These are phyloP conservation scores for Aproaerema taeniolella DNA, from an alignment of 2,888 invertebrate genomes.

Conservation along the genomic window DNA sequence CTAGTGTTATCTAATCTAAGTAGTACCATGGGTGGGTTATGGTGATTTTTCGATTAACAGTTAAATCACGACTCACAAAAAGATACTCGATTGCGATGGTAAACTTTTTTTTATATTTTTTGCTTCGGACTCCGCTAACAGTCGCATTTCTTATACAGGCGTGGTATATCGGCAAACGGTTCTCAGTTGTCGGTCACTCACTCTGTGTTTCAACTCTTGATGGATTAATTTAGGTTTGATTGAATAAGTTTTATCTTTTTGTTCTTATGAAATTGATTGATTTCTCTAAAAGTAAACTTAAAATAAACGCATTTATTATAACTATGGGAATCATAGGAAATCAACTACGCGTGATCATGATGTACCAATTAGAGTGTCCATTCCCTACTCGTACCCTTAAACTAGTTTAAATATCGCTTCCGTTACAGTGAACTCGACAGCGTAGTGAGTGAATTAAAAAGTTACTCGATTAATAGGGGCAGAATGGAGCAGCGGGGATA, in stretches of 20 bases:
- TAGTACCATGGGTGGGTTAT: too few relatives aligned
- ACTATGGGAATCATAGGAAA: too few relatives aligned
- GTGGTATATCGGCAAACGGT: slow-evolving; percentile 26
- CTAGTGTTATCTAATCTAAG: too few relatives aligned
- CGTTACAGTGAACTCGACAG: slow-evolving; percentile 7
- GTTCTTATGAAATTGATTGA: too few relatives aligned
- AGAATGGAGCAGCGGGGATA: slow-evolving; percentile 1
- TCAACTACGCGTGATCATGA: too few relatives aligned
- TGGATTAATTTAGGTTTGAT: too few relatives aligned
- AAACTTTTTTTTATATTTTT: slow-evolving; percentile 11
- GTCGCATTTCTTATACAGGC: slow-evolving; percentile 4
- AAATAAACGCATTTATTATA: too few relatives aligned
- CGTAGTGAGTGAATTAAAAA: slow-evolving; percentile 8
- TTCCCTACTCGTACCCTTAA: slow-evolving; percentile 6
- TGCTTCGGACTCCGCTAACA: slow-evolving; percentile 3
- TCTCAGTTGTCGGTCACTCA: slow-evolving; percentile 23
- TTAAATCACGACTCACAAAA: slow-evolving; percentile 4
- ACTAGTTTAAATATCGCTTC: slow-evolving; percentile 9
- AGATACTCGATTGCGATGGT: neutral
- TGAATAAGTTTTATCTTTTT: neutral
- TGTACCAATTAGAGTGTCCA: slow-evolving; percentile 4
- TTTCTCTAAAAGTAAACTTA: too few relatives aligned
- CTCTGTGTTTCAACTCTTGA: slow-evolving; percentile 16
- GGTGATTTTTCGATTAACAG: too few relatives aligned
- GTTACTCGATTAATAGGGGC: slow-evolving; percentile 6